Percentiles rank a stretch among this genome's conserved stretches.
These are phyloP conservation scores for Biston betularia DNA, from an alignment of 2,888 invertebrate species.

Conservation along the genomic window DNA sequence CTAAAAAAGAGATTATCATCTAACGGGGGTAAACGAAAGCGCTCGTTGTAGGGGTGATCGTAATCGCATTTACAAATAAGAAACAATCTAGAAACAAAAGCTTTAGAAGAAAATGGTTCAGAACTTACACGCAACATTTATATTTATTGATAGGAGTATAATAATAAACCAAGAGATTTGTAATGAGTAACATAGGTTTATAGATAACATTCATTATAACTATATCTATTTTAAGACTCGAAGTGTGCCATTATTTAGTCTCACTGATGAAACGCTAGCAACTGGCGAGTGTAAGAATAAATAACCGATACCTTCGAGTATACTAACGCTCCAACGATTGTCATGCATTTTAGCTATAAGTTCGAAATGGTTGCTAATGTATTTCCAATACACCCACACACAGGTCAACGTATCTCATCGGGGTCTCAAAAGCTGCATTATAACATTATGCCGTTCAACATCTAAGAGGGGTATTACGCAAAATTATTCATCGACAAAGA, in stretches of 20 bases:
- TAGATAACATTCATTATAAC: background rate
- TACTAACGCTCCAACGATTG: background rate
- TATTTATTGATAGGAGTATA: constrained; percentile 3
- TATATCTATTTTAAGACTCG: constrained; percentile 3
- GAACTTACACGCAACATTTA: constrained; percentile 25
- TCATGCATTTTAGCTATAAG: constrained; percentile 14
- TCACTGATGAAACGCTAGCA: constrained; percentile 9
- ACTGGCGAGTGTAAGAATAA: constrained; percentile 44
- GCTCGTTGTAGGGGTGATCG: constrained; percentile 40
- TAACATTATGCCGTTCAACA: constrained; percentile 43
- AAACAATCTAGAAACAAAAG: constrained; percentile 35
- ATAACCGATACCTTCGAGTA: constrained; percentile 16
- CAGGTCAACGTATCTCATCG: constrained; percentile 50
- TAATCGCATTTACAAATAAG: constrained; percentile 38
- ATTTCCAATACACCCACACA: constrained; percentile 38
- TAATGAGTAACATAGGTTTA: constrained; percentile 5
- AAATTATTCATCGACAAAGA: constrained; percentile 62
- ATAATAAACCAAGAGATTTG: background rate
- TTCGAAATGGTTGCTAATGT: constrained; percentile 34
- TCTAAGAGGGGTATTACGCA: constrained; percentile 54
- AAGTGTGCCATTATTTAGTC: constrained; percentile 10
- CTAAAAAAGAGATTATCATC: constrained; percentile 33
- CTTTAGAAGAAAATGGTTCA: constrained; percentile 14
- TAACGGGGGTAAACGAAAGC: constrained; percentile 34
- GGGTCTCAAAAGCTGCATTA: constrained; percentile 52